Base-by-base conservation (phyloP, 2,888 invertebrate genomes). In the Apeira syringaria region DNA sequence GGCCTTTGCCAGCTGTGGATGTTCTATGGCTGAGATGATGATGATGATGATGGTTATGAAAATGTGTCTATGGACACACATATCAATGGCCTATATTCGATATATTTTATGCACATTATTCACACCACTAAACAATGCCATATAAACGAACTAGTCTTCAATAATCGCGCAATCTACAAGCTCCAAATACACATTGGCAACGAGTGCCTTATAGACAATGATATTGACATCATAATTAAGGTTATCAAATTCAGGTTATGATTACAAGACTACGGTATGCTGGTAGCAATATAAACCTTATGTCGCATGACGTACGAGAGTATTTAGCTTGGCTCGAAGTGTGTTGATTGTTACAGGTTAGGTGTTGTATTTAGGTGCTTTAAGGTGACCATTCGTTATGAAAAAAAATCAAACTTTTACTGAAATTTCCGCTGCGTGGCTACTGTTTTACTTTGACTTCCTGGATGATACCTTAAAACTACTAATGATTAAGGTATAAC, bases 151-250 rank as follows among this genome's bases (percentile, higher is more conserved):
- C n/a, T 15, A 32, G 13, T 13, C 24, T 32, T 24, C 5, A 18
- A 24, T 10, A 18, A 35, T 18, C 18, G 4, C 25, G 9, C 17
- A 35, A 27, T 35, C 35, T 17, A 26, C 18, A 8, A 22, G 27
- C 9, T 11, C 17, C 17, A 27, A 35, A 27, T 27, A 17, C n/a
- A 18, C 35, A 27, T 18, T 11, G 9, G 11, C 27, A 27, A 27
- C 26, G 22, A 32, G 11, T 12, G 9, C 22, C 24, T 10, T 27
- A n/a, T n/a, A 11, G 9, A 27, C 18, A 35, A 35, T 35, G 35
- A 27, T 35, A 35, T 35, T 35, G 35, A 35, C 35, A 35, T 35
- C 27, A 18, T 35, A 35, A 35, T 35, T 27, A 35, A 18, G 27
- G 18, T 35, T 35, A 35, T 35, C 26, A 35, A 27, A 35, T 24